Evolutionary conservation across 1,140 invertebrate species (phyloP).

Genomic region (Leptinotarsa texana): DNA sequence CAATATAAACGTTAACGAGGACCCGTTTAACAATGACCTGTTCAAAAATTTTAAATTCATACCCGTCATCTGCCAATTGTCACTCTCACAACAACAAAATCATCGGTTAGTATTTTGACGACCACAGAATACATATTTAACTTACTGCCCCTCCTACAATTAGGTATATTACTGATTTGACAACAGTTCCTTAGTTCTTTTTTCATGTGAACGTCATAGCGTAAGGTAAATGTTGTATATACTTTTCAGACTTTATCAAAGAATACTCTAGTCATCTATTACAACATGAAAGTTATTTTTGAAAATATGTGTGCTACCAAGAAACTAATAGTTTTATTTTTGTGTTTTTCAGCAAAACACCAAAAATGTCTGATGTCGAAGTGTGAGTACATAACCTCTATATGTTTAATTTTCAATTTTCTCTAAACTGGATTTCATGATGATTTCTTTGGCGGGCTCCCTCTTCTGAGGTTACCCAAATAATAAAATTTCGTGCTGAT

Average conservation of each 20-base stretch:
- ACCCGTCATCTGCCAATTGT: no score
- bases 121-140: no score
- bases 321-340: slow-evolving; percentile 32
- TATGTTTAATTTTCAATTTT: slow-evolving; percentile 12
- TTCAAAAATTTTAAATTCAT: no score
- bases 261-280: not conserved
- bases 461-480: slow-evolving; percentile 47
- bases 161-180: no score
- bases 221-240: not conserved
- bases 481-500: slow-evolving; percentile 37
- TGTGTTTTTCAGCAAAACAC: slow-evolving; percentile 46
- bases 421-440: slow-evolving; percentile 11
- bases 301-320: not conserved
- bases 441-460: slow-evolving; percentile 45
- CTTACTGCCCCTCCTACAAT: no score
- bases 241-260: not conserved
- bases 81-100: no score
- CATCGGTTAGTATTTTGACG: no score
- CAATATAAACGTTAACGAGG: no score
- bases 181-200: not conserved
- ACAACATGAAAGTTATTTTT: not conserved
- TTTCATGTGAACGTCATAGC: not conserved
- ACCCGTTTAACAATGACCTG: no score
- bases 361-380: slow-evolving; percentile 68
- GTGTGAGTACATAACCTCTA: slow-evolving; percentile 60